These are phyloP conservation scores for Tetrao urogallus DNA, from an alignment of 2,113 vertebrate genomes.

Conservation along the genomic window DNA sequence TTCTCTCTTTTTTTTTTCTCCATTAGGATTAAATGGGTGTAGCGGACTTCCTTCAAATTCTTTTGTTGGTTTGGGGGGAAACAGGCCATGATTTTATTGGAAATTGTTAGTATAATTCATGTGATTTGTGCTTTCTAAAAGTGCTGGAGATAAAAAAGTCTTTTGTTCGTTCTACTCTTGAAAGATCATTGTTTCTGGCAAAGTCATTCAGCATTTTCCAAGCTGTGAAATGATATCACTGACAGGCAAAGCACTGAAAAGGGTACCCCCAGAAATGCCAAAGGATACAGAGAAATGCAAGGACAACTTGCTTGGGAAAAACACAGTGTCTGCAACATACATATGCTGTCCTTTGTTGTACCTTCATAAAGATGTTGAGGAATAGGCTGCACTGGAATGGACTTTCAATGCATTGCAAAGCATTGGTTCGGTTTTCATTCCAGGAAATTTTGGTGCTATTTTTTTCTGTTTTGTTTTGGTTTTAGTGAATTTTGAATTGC, in stretches of 20 bases:
- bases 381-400: background rate
- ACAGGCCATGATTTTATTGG: background rate
- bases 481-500: background rate
- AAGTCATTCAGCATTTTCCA: background rate
- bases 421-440: background rate
- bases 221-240: background rate
- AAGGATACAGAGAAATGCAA: background rate
- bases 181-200: slow-evolving; percentile 30
- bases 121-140: background rate
- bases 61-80: background rate
- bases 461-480: background rate
- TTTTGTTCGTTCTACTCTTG: background rate
- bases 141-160: background rate
- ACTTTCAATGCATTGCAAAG: background rate
- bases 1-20: background rate
- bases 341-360: background rate
- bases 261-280: background rate
- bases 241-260: background rate
- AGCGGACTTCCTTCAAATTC: background rate
- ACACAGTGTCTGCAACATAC: background rate
- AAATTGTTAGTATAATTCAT: background rate
- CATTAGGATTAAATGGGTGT: background rate
- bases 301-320: background rate
- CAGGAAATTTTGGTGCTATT: background rate
- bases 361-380: background rate